Percentiles rank a stretch among this genome's conserved stretches.
Evolutionary conservation across 2,797 vertebrate species (phyloP).

Genomic region (Triplophysa yarkandensis): DNA sequence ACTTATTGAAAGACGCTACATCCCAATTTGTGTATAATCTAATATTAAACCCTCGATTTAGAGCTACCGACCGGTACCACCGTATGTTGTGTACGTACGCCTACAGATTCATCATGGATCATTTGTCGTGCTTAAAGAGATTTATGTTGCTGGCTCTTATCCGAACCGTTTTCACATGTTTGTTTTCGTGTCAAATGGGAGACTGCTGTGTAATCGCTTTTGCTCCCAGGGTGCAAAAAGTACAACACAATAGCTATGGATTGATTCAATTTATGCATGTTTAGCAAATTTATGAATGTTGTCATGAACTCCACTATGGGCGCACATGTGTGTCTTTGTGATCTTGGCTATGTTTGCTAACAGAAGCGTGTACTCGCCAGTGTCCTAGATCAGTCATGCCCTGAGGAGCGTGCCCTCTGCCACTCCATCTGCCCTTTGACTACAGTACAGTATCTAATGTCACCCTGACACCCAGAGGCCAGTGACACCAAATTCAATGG

Average conservation of each 20-base stretch:
- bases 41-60: constrained; percentile 45
- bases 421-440: constrained; percentile 55
- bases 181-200: constrained; percentile 28
- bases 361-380: constrained; percentile 46
- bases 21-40: constrained; percentile 45
- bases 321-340: constrained; percentile 10
- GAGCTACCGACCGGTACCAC: not conserved
- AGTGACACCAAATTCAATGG: constrained; percentile 2
- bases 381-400: constrained; percentile 50
- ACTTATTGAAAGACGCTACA: constrained; percentile 37
- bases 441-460: not conserved
- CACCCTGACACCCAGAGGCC: constrained; percentile 27
- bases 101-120: constrained; percentile 44
- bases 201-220: constrained; percentile 33
- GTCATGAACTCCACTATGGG: not conserved
- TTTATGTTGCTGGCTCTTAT: constrained; percentile 38
- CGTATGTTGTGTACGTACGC: constrained; percentile 29
- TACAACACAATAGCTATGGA: not conserved
- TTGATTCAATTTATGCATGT: constrained; percentile 28
- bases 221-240: not conserved
- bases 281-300: constrained; percentile 23
- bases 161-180: constrained; percentile 37
- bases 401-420: constrained; percentile 55
- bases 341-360: constrained; percentile 38
- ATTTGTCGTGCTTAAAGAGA: constrained; percentile 49